A percentile compares a stretch with the other conserved stretches of the same genome.
phyloP scores from a whole-genome alignment of 2,888 invertebrate genomes.

The Cephonodes hylas region DNA sequence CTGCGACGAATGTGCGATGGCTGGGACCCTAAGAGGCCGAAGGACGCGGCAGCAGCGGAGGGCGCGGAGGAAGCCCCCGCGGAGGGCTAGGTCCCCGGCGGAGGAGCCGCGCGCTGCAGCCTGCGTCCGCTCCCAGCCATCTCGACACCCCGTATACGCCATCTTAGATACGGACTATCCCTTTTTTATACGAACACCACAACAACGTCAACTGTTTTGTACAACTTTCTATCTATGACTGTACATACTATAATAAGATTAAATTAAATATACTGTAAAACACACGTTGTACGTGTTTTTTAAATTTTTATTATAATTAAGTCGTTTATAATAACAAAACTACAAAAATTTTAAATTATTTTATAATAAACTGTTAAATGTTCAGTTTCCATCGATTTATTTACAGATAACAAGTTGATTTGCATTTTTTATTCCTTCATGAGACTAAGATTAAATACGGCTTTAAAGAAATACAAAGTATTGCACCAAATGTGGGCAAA shows the following conservation, averaged over 20 bases:
- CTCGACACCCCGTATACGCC: slow-evolving; percentile 56
- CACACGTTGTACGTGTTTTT: slow-evolving; percentile 79
- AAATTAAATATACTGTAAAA: slow-evolving; percentile 75
- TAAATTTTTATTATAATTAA: slow-evolving; percentile 73
- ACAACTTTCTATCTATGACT: slow-evolving; percentile 71
- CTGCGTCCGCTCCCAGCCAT: slow-evolving; percentile 36
- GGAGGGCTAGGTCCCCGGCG: slow-evolving; percentile 48
- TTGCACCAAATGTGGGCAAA: too few relatives aligned
- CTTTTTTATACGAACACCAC: slow-evolving; percentile 69
- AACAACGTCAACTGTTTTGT: slow-evolving; percentile 61
- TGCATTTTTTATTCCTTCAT: background rate
- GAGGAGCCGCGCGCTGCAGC: slow-evolving; percentile 30
- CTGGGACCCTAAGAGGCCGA: slow-evolving; percentile 56
- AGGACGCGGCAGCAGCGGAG: slow-evolving; percentile 25
- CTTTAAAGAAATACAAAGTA: background rate
- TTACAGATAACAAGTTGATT: slow-evolving; percentile 12
- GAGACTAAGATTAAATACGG: background rate
- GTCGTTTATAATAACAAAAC: slow-evolving; percentile 77
- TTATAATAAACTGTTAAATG: slow-evolving; percentile 77
- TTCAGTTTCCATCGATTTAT: slow-evolving; percentile 37
- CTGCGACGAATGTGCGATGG: slow-evolving; percentile 92
- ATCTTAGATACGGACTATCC: slow-evolving; percentile 71
- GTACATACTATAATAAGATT: slow-evolving; percentile 79
- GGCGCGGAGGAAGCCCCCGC: slow-evolving; percentile 55
- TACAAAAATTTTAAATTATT: slow-evolving; percentile 73